Base-by-base conservation (phyloP, 2,888 invertebrate species). In the Tachina fera region DNA sequence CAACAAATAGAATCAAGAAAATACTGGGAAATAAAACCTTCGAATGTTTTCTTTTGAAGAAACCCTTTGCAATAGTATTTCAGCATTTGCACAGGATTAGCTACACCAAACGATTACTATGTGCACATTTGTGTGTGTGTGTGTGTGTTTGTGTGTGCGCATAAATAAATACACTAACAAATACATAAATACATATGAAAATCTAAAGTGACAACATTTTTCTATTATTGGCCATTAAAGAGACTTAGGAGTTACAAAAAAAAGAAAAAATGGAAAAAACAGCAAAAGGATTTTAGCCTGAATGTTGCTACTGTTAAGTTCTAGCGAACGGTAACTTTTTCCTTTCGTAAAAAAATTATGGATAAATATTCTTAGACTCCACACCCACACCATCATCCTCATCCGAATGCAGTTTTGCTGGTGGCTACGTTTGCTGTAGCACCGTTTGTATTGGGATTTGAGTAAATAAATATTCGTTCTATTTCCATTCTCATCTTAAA, bases 181-280 rank as follows among this genome's bases (percentile, higher is more conserved):
- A 79, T 45, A 56, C 61, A 75, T 81, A 75, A 75, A 81, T 81
- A 75, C 61, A 67, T 45, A 77, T 72, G 71, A 74, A 91, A 90
- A 90, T 89, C 89, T 89, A 89, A 90, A 90, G 91, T 91, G 91
- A 91, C 91, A 91, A 91, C 91, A 92, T 92, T 92, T 91, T 90
- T 89, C 91, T 92, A 92, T 92, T 92, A 92, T 92, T 92, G 92
- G 91, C 92, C 91, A 92, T 92, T 92, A 92, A 92, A 90, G 90
- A 89, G 92, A 91, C 92, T 92, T 91, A 92, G 91, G 89, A 90
- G 51, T 31, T 60, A 13, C 58, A 16, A 58, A 60, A 16, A 43
- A 70, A 60, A 65, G 51, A 43, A 51, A 78, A 49, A n/a, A 19
- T 9, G 16, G 3, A 13, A 43, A 60, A 60, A 78, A 74, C 74